A percentile compares a stretch with the other conserved stretches of the same genome.
phyloP scores from a whole-genome alignment of 1,140 invertebrate species.

The Parasteatoda tepidariorum region DNA sequence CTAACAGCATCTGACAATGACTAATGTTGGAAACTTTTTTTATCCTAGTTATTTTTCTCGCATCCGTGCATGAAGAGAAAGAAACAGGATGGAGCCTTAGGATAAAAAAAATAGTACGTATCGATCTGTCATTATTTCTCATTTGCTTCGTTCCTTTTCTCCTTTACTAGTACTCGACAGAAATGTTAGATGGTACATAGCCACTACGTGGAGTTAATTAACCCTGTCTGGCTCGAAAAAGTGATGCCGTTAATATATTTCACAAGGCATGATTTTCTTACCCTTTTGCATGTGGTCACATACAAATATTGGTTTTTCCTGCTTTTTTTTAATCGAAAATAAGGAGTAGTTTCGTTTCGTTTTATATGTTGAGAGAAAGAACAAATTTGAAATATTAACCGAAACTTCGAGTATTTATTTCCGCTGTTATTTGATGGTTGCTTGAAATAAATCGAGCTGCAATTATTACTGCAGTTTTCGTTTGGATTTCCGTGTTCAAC shows the following conservation, averaged over 20 bases:
- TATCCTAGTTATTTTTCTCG: not conserved
- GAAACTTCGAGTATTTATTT: no score
- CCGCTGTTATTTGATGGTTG: no score
- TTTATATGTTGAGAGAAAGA: no score
- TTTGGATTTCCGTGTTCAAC: no score
- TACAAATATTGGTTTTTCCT: not conserved
- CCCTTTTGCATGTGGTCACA: not conserved
- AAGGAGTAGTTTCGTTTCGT: not conserved
- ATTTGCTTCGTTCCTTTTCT: slow-evolving; percentile 8
- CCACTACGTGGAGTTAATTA: slow-evolving; percentile 27
- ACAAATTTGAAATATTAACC: no score
- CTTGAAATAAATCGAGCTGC: no score
- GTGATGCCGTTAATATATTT: not conserved
- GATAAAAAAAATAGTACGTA: slow-evolving; percentile 6
- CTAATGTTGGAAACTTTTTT: not conserved
- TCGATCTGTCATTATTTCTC: slow-evolving; percentile 25
- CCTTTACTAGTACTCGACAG: not conserved
- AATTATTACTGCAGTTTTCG: no score
- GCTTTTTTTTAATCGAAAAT: not conserved
- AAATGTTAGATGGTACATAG: not conserved
- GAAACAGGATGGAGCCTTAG: not conserved
- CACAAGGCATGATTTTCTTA: not conserved
- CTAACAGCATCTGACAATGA: slow-evolving; percentile 17
- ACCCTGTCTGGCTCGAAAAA: slow-evolving; percentile 1
- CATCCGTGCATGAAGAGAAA: not conserved